phyloP scores from a whole-genome alignment of 1,140 invertebrate genomes.

The Dermatophagoides farinae region DNA sequence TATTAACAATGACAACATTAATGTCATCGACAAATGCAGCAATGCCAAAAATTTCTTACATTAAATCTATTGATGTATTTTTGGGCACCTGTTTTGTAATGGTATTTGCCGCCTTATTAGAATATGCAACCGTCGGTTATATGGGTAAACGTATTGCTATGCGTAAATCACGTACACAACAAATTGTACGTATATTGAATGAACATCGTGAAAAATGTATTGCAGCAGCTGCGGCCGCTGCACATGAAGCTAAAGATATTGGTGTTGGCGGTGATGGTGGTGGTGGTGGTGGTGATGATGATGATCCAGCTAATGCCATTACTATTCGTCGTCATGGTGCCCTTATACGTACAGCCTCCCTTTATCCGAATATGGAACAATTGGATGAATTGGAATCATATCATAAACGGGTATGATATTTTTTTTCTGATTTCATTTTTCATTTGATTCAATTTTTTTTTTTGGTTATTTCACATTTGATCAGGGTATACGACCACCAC shows the following conservation, averaged over 20 bases:
- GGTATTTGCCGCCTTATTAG: conserved; percentile 27
- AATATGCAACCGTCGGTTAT: conserved; percentile 83
- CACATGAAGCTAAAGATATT: neutral
- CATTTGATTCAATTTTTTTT: neutral
- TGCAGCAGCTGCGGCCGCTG: neutral
- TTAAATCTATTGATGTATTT: conserved; percentile 32
- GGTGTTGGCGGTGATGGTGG: neutral
- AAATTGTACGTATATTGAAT: conserved; percentile 20
- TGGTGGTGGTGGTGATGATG: neutral
- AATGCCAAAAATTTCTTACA: conserved; percentile 32
- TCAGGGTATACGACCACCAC: neutral
- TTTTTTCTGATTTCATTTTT: neutral
- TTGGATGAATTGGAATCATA: neutral
- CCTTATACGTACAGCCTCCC: neutral
- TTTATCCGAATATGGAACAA: neutral
- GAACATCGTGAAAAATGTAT: conserved; percentile 8
- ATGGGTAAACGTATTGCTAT: conserved; percentile 88
- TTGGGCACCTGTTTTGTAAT: conserved; percentile 30
- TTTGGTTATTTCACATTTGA: too few relatives aligned
- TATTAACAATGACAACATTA: conserved; percentile 34
- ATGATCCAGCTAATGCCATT: neutral
- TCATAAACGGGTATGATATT: neutral
- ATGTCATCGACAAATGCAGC: conserved; percentile 33
- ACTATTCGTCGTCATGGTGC: neutral
- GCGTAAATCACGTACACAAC: conserved; percentile 68